Percentiles rank a stretch among this genome's conserved stretches.
Conservation (phyloP, 64 coral and sea anemone species). For the Actinia equina region DNA sequence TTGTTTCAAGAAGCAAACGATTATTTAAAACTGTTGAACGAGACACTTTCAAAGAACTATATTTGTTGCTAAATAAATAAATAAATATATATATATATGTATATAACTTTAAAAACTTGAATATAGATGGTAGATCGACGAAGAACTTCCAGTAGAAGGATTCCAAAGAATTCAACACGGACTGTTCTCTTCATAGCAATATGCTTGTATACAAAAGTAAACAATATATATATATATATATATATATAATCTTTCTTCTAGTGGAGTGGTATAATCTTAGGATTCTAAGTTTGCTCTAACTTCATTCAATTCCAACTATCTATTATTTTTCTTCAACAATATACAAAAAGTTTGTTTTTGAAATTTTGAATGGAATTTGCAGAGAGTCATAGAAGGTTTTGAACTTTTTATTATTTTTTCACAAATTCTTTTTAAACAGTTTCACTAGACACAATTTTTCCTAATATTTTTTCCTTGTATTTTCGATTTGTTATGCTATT, state of each 20-base stretch:
- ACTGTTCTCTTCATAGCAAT: too few species aligned
- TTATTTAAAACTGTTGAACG: background rate
- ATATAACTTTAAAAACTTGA: too few species aligned
- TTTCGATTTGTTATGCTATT: background rate
- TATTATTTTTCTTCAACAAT: too few species aligned
- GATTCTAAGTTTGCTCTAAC: too few species aligned
- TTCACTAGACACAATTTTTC: background rate
- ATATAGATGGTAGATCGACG: too few species aligned
- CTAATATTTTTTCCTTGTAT: background rate
- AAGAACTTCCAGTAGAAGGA: too few species aligned
- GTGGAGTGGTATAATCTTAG: background rate
- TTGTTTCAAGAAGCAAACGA: background rate
- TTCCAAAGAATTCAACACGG: too few species aligned
- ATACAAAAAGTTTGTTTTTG: too few species aligned
- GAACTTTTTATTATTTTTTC: background rate
- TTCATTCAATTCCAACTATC: background rate
- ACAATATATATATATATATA: background rate
- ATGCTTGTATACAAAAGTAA: too few species aligned
- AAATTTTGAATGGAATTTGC: too few species aligned
- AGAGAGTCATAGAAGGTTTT: background rate
- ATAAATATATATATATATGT: background rate
- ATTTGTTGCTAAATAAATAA: background rate
- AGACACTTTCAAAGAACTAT: background rate
- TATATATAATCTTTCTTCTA: background rate
- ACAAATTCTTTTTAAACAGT: background rate